These are phyloP conservation scores for Heptranchias perlo DNA, from an alignment of 2,113 vertebrate genomes.

Conservation along the genomic window DNA sequence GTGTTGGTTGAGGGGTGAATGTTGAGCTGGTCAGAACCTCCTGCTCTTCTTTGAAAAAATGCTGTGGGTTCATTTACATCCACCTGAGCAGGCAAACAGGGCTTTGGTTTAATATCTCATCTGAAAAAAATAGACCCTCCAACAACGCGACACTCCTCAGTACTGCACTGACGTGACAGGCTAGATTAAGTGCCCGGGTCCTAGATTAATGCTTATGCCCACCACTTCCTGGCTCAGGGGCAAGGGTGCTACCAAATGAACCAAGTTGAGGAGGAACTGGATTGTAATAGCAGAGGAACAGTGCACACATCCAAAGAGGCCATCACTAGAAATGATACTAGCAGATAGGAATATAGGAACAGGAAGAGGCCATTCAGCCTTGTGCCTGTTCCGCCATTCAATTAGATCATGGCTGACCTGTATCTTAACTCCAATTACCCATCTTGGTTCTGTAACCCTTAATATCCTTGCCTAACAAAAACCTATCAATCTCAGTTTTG, in stretches of 20 bases:
- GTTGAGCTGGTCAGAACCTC: background rate
- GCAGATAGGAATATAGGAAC: too few relatives aligned
- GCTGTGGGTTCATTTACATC: too few relatives aligned
- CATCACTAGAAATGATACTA: too few relatives aligned
- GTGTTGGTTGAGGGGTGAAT: background rate
- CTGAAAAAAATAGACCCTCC: background rate
- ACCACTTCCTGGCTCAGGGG: background rate
- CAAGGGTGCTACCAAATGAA: background rate
- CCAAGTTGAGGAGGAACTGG: background rate
- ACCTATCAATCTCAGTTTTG: too few relatives aligned
- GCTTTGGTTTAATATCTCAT: background rate
- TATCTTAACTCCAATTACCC: too few relatives aligned
- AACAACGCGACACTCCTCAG: background rate
- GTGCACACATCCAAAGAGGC: too few relatives aligned
- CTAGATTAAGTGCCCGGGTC: background rate
- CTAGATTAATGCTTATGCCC: background rate
- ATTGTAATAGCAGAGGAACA: too few relatives aligned
- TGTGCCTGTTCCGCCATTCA: too few relatives aligned
- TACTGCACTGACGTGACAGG: background rate
- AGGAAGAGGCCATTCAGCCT: too few relatives aligned
- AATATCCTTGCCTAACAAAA: too few relatives aligned
- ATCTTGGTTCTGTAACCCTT: too few relatives aligned
- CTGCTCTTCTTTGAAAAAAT: background rate
- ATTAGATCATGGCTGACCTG: too few relatives aligned
- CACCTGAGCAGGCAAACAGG: background rate